Percentiles rank a stretch among this genome's conserved stretches.
These are phyloP conservation scores for Thripadectes ignobilis DNA, from an alignment of 2,797 vertebrate genomes.

Conservation along the genomic window DNA sequence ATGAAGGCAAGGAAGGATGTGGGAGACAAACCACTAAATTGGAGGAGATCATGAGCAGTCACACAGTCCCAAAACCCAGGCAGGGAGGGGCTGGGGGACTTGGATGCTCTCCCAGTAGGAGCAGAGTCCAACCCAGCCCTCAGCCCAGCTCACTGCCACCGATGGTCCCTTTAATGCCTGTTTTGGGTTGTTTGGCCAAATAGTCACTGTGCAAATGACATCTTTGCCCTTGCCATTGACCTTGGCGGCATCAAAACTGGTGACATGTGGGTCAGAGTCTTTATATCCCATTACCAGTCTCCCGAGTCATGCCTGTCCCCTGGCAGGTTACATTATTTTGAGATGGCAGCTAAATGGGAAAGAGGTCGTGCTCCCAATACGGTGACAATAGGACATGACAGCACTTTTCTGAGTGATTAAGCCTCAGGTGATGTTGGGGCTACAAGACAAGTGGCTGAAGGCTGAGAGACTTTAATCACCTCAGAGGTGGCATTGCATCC, in stretches of 20 bases:
- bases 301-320: slow-evolving; percentile 28
- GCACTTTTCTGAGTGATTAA: slow-evolving; percentile 53
- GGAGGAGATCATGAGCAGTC: background rate
- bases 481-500: background rate
- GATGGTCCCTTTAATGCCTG: rapidly evolving
- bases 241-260: background rate
- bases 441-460: slow-evolving; percentile 39
- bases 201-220: background rate
- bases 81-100: rapidly evolving
- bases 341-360: slow-evolving; percentile 48
- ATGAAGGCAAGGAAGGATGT: rapidly evolving
- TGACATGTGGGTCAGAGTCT: background rate
- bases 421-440: slow-evolving; percentile 41
- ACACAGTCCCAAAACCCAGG: background rate
- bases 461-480: slow-evolving; percentile 43
- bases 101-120: background rate
- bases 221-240: background rate
- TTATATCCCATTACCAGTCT: slow-evolving; percentile 31
- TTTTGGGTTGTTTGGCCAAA: background rate
- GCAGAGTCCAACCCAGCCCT: background rate
- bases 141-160: background rate
- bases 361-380: slow-evolving; percentile 58
- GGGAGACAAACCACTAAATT: background rate
- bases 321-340: slow-evolving; percentile 12
- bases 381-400: slow-evolving; percentile 57